phyloP scores from a whole-genome alignment of 2,113 vertebrate species.

The Tiliqua scincoides region DNA sequence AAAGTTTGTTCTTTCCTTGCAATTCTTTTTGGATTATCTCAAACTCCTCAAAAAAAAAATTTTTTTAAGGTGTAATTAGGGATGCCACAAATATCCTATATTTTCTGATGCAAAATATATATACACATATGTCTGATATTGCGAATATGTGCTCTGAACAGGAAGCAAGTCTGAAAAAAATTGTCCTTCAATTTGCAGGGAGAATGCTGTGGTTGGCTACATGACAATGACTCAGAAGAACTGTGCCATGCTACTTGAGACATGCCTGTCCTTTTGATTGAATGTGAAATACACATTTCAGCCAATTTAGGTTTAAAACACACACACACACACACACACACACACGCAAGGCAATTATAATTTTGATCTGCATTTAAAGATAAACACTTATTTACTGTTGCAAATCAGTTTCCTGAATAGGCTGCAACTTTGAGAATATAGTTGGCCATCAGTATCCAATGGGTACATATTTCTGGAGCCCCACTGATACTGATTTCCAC shows the following conservation, averaged over 20 bases:
- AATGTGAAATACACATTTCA: neutral
- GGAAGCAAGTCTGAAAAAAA: neutral
- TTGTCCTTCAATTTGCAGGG: neutral
- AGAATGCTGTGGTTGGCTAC: neutral
- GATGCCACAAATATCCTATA: neutral
- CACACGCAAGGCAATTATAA: neutral
- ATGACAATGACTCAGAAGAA: neutral
- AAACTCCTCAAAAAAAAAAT: slow-evolving; percentile 45
- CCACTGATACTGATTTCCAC: too few relatives aligned
- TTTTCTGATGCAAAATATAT: neutral
- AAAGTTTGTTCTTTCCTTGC: slow-evolving; percentile 53
- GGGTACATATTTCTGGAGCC: too few relatives aligned
- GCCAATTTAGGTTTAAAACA: neutral
- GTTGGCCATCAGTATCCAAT: too few relatives aligned
- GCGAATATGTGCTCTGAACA: neutral
- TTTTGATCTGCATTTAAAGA: neutral
- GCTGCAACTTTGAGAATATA: too few relatives aligned
- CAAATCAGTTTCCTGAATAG: too few relatives aligned
- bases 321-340: too few relatives aligned
- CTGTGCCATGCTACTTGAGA: neutral
- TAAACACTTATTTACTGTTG: too few relatives aligned
- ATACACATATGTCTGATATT: neutral
- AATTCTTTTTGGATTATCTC: slow-evolving; percentile 30
- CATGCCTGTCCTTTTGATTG: neutral
- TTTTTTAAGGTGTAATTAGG: slow-evolving; percentile 21